Evolutionary conservation across 1,140 invertebrate genomes (phyloP), one percentile per base, ranked within the genome.

Genomic region (Drosophila grimshawi): DNA sequence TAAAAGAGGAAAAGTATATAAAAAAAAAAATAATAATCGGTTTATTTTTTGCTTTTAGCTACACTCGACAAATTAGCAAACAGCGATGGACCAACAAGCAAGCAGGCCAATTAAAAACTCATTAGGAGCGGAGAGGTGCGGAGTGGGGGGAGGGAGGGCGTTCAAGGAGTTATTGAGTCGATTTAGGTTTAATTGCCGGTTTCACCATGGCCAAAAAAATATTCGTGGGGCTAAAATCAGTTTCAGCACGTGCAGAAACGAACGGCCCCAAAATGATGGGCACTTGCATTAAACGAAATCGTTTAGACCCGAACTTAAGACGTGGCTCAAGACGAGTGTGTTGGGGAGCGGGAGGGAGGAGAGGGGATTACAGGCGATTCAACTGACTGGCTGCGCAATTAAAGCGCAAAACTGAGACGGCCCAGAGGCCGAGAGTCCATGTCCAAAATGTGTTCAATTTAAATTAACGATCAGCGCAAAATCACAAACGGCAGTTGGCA

Each of bases 361-460:
- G 10, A 10, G 4, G 7, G 30, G 37, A 7, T 27, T 4, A n/a
- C 41, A 46, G 33, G 43, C 43, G 61, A 61, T 62, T 77, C 56
- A 65, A 63, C 68, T 63, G 60, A 48, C 37, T 51, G 66, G 49
- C 57, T 61, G 65, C 35, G 79, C 83, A 88, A 88, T 88, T 88
- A 86, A 86, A 82, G 80, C 76, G 52, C 68, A 51, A 68, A 80
- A 8, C 57, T 57, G 52, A 45, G 29, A 39, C 76, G 51, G 41
- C 56, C 56, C 30, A 46, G 64, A 46, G 59, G 27, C 41, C 49
- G n/a, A 43, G 68, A 73, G 63, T 80, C 77, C 83, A 89, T 88
- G 85, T 88, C 83, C 83, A 80, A 89, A 88, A 88, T 88, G 83
- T 88, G 83, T 89, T 89, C 83, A 88, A 89, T 88, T 88, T 88